These are phyloP conservation scores for Bibio marci DNA, from an alignment of 2,888 invertebrate species.

Conservation along the genomic window DNA sequence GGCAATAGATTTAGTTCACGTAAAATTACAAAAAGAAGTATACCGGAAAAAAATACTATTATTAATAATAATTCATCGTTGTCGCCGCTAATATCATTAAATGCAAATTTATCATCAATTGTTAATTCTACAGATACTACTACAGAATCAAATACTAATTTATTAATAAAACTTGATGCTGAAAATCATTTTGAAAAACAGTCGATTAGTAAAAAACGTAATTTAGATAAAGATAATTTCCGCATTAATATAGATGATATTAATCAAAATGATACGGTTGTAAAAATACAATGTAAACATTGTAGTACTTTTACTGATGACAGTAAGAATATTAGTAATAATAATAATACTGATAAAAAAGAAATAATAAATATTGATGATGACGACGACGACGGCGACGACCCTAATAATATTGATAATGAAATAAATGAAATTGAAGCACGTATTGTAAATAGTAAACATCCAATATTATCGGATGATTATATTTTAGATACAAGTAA, in stretches of 20 bases:
- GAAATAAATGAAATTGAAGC: constrained; percentile 12
- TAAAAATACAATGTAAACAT: not conserved
- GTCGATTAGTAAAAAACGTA: not conserved
- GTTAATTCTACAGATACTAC: too few relatives aligned
- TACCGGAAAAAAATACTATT: not conserved
- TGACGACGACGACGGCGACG: constrained; percentile 24
- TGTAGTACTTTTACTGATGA: not conserved
- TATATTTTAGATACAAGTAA: not conserved
- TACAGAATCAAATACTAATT: too few relatives aligned
- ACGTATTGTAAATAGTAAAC: constrained; percentile 9
- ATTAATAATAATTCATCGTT: not conserved
- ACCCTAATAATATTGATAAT: constrained; percentile 11
- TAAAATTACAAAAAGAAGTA: constrained; percentile 9
- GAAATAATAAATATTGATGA: constrained; percentile 19
- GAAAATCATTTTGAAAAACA: not conserved
- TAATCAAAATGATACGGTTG: not conserved
- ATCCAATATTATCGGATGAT: constrained; percentile 8
- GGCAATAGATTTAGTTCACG: constrained; percentile 7
- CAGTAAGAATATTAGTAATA: constrained; percentile 2
- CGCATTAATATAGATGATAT: too few relatives aligned
- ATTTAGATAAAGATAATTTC: not conserved
- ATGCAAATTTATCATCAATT: too few relatives aligned
- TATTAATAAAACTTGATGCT: too few relatives aligned
- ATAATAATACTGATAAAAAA: constrained; percentile 9
- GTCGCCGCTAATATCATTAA: too few relatives aligned